These are phyloP conservation scores for Micropoecilia bifurca DNA, from an alignment of 2,797 vertebrate species.

Conservation along the genomic window DNA sequence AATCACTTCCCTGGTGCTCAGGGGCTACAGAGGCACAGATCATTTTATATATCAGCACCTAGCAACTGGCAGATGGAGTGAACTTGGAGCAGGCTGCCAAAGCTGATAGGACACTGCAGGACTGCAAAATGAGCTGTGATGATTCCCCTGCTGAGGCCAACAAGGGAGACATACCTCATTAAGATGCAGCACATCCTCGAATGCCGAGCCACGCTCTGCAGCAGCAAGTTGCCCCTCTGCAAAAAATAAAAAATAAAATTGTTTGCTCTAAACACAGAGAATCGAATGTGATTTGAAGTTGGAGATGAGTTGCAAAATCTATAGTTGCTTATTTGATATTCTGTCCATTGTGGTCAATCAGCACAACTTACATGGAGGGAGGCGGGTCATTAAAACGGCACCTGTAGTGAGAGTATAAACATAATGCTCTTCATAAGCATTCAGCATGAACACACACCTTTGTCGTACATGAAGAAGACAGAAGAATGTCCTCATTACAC, in stretches of 20 bases:
- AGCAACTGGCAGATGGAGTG: constrained; percentile 84
- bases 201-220: constrained; percentile 65
- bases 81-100: constrained; percentile 80
- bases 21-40: constrained; percentile 80
- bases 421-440: constrained; percentile 48
- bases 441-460: constrained; percentile 46
- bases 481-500: constrained; percentile 36
- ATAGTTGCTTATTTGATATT: constrained; percentile 31
- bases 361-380: constrained; percentile 42
- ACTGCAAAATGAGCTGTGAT: constrained; percentile 79
- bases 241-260: constrained; percentile 18
- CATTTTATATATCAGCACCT: constrained; percentile 87
- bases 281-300: background rate
- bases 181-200: constrained; percentile 74
- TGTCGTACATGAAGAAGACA: constrained; percentile 21
- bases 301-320: background rate
- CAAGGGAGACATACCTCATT: constrained; percentile 78
- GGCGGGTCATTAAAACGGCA: constrained; percentile 65
- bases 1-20: constrained; percentile 82
- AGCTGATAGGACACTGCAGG: constrained; percentile 80
- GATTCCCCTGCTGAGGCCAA: constrained; percentile 78
- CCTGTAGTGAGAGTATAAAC: constrained; percentile 69
- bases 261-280: constrained; percentile 43
- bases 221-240: constrained; percentile 51
- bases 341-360: constrained; percentile 44